A percentile compares a stretch with the other conserved stretches of the same genome.
phyloP scores from a whole-genome alignment of 2,113 vertebrate genomes.

The Odobenus rosmarus region DNA sequence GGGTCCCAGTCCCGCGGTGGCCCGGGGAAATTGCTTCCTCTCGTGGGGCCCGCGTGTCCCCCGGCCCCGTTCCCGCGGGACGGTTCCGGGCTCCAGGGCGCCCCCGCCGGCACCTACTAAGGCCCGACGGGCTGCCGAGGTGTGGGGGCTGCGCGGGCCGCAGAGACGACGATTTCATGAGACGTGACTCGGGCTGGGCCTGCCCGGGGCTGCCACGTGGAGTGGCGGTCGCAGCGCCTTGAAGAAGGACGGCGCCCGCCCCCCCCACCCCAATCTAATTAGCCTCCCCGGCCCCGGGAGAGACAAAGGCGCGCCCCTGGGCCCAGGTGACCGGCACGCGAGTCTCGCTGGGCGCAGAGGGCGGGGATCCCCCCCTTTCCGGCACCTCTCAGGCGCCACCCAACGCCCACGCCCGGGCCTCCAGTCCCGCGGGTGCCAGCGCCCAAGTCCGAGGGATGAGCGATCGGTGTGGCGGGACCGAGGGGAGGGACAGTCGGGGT shows the following conservation, averaged over 20 bases:
- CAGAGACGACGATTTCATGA: not conserved
- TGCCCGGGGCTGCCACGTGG: not conserved
- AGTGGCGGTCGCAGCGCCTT: accelerated
- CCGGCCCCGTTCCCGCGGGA: not conserved
- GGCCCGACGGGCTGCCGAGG: not conserved
- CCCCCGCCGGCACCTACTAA: not conserved
- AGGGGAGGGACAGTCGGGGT: not conserved
- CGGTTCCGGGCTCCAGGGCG: not conserved
- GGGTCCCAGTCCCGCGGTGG: not conserved
- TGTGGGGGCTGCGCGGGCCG: not conserved
- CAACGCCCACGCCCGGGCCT: accelerated
- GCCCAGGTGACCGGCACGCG: slow-evolving; percentile 95
- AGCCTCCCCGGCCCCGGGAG: slow-evolving; percentile 87
- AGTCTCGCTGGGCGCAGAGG: slow-evolving; percentile 84
- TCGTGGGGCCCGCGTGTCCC: not conserved
- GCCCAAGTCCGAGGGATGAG: not conserved
- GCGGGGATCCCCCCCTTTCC: not conserved
- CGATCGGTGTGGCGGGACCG: not conserved
- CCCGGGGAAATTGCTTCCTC: not conserved
- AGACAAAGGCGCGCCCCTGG: slow-evolving; percentile 90
- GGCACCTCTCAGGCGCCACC: not conserved
- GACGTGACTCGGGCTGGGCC: not conserved
- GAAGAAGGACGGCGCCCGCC: not conserved
- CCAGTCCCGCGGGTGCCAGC: not conserved
- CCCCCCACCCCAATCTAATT: slow-evolving; percentile 87